Percentiles rank a stretch among this genome's conserved stretches.
phyloP scores from a whole-genome alignment of 2,888 invertebrate species.

The Brassicogethes aeneus region DNA sequence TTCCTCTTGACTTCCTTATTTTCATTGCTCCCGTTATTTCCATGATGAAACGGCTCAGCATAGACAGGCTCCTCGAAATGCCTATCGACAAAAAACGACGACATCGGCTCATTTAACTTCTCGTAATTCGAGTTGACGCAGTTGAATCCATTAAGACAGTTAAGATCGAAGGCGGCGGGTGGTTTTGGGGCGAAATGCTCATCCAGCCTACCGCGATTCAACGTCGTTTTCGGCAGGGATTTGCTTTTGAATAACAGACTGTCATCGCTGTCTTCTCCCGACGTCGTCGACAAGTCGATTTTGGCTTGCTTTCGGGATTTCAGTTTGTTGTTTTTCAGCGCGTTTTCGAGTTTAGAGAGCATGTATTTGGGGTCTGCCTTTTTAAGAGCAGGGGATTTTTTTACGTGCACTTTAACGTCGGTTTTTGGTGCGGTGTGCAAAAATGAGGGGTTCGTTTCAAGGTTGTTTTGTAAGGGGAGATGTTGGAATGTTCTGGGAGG shows the following conservation, averaged over 20 bases:
- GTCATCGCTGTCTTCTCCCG: constrained; percentile 36
- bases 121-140: constrained; percentile 33
- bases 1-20: constrained; percentile 24
- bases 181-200: constrained; percentile 7
- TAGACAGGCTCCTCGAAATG: constrained; percentile 50
- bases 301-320: constrained; percentile 23
- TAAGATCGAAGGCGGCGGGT: constrained; percentile 27
- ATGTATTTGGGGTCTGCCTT: constrained; percentile 50
- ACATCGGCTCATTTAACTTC: constrained; percentile 31
- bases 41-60: constrained; percentile 48
- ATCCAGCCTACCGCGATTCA: no score
- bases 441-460: constrained; percentile 22
- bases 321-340: constrained; percentile 45
- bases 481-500: constrained; percentile 59
- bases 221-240: constrained; percentile 18
- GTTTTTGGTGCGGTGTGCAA: constrained; percentile 16
- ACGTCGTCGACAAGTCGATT: constrained; percentile 25
- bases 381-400: constrained; percentile 7
- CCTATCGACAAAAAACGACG: constrained; percentile 33
- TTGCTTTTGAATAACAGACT: constrained; percentile 28
- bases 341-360: constrained; percentile 55
- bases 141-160: constrained; percentile 37
- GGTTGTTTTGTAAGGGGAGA: constrained; percentile 14
- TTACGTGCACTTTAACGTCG: constrained; percentile 14
- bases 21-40: constrained; percentile 12